Evolutionary conservation across 2,113 vertebrate species (phyloP).

Genomic region (Romanogobio albipinnatus): DNA sequence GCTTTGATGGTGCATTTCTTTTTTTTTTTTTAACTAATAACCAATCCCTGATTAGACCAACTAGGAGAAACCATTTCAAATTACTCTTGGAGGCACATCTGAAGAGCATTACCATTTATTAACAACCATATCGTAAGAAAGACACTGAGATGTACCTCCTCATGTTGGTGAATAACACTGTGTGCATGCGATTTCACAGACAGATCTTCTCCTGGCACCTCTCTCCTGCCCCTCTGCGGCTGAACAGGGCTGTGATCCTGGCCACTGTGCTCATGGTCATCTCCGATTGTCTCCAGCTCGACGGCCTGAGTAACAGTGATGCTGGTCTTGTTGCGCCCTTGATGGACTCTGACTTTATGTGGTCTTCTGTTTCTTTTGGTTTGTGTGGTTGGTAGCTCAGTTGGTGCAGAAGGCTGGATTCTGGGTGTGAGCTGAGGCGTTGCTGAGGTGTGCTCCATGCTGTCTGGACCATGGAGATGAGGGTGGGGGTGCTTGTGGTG

Average conservation of each 20-base stretch:
- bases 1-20: background rate
- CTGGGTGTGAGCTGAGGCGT: background rate
- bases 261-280: slow-evolving; percentile 38
- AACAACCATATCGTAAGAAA: background rate
- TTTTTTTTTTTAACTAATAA: background rate
- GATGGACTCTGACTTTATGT: slow-evolving; percentile 71
- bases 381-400: slow-evolving; percentile 62
- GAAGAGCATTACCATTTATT: background rate
- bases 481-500: slow-evolving; percentile 53
- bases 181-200: slow-evolving; percentile 42
- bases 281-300: background rate
- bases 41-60: background rate
- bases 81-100: background rate
- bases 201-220: slow-evolving; percentile 45
- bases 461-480: slow-evolving; percentile 35
- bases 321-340: slow-evolving; percentile 69
- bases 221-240: slow-evolving; percentile 65
- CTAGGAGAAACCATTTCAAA: background rate
- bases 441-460: slow-evolving; percentile 25
- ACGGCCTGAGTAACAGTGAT: slow-evolving; percentile 38
- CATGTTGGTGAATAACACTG: slow-evolving; percentile 69
- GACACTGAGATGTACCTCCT: slow-evolving; percentile 66
- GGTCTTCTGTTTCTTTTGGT: slow-evolving; percentile 73
- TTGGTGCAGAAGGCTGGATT: slow-evolving; percentile 9
- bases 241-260: slow-evolving; percentile 65